These are phyloP conservation scores for Adelges cooleyi DNA, from an alignment of 1,140 invertebrate species.

Conservation along the genomic window DNA sequence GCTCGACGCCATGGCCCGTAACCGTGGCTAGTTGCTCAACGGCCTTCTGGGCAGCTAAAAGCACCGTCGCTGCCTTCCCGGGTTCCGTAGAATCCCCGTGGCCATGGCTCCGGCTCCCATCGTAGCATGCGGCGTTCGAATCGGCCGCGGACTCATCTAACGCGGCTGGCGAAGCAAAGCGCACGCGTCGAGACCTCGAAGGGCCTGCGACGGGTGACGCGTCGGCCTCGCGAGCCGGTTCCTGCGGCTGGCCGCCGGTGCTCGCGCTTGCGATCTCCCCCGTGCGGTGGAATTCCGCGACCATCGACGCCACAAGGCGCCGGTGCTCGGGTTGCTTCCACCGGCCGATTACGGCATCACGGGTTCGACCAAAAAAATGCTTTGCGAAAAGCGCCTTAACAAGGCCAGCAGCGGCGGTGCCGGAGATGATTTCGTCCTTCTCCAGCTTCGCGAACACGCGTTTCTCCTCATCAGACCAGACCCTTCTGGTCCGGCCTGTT, in stretches of 20 bases:
- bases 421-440: fast-evolving
- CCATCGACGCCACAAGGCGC: neutral
- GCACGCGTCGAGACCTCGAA: too few species aligned
- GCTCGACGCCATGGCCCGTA: neutral
- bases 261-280: too few species aligned
- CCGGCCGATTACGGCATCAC: neutral
- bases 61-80: too few species aligned
- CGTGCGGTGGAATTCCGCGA: too few species aligned
- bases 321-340: neutral
- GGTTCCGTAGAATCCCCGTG: too few species aligned
- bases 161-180: too few species aligned
- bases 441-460: neutral
- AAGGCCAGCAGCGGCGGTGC: fast-evolving
- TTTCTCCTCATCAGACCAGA: fast-evolving
- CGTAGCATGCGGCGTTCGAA: neutral
- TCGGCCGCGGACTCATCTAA: too few species aligned
- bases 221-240: too few species aligned
- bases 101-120: too few species aligned
- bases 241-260: neutral
- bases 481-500: neutral
- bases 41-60: too few species aligned
- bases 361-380: neutral
- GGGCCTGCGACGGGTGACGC: neutral
- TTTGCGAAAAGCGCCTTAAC: neutral
- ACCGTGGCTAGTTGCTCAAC: too few species aligned